Evolutionary conservation across 1,140 invertebrate species (phyloP), one percentile per base, ranked within the genome.

Genomic region (Sycobia sp.): DNA sequence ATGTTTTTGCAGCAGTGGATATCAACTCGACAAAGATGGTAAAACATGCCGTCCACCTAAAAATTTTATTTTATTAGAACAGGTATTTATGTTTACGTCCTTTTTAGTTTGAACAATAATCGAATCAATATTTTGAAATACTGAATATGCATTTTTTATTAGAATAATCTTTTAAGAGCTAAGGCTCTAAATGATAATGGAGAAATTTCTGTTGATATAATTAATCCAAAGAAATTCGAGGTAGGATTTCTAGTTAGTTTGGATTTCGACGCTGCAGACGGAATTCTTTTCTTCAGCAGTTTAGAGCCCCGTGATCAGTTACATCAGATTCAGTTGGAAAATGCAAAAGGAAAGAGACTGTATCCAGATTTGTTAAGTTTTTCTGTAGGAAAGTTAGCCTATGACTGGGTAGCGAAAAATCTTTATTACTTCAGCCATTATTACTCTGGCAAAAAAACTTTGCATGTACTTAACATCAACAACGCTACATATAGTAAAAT

Each of bases 401-500:
- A 20, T 7, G 60, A 55, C 14, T 62, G 60, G 60, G 22, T 22
- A 10, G 29, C 51, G 0, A 47, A 41, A 16, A 62, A 62, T 11
- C 43, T 62, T 3, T 62, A 62, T 7, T 62, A 62, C 14, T 62
- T 55, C 11, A 49, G 32, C 1, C 53, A 47, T 39, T 55, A 55
- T 10, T 55, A 55, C 11, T 29, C 22, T 0, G 23, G 55, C 18
- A 29, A 22, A 43, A 55, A 27, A 4, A 55, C 43, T 7, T 8
- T 62, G 0, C 55, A 25, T 9, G 60, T 62, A 1, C 9, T 49
- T 9, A 62, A 62, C n/a, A n/a, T 46, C 11, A 4, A 23, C 4
- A 43, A 54, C n/a, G 11, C 50, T 1, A 46, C 43, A 8, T 62
- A 62, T 27, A 62, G 60, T 20, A 62, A 56, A n/a, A 49, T 62